A percentile compares a stretch with the other conserved stretches of the same genome.
phyloP scores from a whole-genome alignment of 2,888 invertebrate species.

The Noctua comes region DNA sequence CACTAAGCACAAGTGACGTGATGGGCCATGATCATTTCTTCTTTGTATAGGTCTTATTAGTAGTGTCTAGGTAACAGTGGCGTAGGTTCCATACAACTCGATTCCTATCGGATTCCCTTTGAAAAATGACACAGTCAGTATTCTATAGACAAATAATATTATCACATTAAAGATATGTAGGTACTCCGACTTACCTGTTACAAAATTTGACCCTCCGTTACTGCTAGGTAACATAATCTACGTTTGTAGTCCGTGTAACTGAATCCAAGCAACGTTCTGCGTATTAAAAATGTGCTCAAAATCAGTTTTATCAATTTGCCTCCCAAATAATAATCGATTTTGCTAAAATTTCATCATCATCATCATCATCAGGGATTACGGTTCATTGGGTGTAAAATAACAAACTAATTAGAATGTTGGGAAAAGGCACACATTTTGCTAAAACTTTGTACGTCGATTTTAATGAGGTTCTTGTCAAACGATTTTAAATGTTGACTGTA shows the following conservation, averaged over 20 bases:
- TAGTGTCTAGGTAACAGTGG: no score
- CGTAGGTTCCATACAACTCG: no score
- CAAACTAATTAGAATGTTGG: constrained; percentile 35
- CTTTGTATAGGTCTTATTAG: no score
- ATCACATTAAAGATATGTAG: no score
- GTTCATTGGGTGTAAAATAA: constrained; percentile 14
- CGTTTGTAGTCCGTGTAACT: not conserved
- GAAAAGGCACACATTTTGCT: not conserved
- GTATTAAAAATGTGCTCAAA: not conserved
- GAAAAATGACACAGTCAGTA: no score
- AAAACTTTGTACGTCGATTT: not conserved
- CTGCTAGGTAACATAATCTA: not conserved
- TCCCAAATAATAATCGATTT: not conserved
- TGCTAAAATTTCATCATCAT: no score
- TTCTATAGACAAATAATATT: no score
- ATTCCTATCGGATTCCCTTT: no score
- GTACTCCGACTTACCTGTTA: no score
- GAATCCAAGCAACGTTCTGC: not conserved
- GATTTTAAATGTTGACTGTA: not conserved
- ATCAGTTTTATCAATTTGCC: not conserved
- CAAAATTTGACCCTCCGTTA: no score
- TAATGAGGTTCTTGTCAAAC: not conserved
- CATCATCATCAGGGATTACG: no score
- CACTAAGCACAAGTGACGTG: not conserved
- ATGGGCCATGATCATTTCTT: not conserved